These are phyloP conservation scores for Heterodera schachtii DNA, from an alignment of 1,140 invertebrate genomes.

Conservation along the genomic window DNA sequence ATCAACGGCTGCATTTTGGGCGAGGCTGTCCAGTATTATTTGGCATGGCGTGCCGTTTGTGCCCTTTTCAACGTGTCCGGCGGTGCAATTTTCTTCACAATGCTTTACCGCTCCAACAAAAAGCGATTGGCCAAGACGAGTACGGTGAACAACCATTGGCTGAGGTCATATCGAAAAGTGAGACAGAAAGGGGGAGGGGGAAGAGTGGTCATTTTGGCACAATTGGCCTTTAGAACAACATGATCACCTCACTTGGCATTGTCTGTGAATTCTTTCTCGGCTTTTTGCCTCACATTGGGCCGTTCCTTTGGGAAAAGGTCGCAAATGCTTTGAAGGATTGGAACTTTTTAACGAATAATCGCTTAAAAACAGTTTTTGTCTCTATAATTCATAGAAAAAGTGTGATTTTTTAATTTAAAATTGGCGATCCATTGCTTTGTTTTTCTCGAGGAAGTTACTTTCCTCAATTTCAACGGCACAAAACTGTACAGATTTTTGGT, in stretches of 20 bases:
- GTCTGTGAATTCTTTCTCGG: slow-evolving; percentile 29
- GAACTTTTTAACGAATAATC: too few relatives aligned
- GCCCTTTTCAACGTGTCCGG: slow-evolving; percentile 22
- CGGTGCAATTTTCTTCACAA: slow-evolving; percentile 12
- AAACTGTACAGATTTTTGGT: slow-evolving; percentile 20
- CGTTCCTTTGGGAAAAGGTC: slow-evolving; percentile 31
- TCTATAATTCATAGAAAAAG: too few relatives aligned
- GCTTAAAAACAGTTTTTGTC: neutral
- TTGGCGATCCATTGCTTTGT: too few relatives aligned
- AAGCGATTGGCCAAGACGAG: neutral
- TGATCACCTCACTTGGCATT: slow-evolving; percentile 14
- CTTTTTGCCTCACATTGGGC: slow-evolving; percentile 28
- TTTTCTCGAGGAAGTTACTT: too few relatives aligned
- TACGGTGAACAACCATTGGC: slow-evolving; percentile 12
- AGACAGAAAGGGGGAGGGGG: too few relatives aligned
- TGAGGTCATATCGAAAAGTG: neutral
- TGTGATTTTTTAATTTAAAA: too few relatives aligned
- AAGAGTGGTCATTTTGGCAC: neutral
- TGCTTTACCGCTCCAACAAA: slow-evolving; percentile 18
- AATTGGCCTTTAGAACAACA: slow-evolving; percentile 20
- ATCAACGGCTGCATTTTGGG: slow-evolving; percentile 28
- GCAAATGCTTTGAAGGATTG: too few relatives aligned
- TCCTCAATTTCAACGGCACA: neutral
- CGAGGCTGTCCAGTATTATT: slow-evolving; percentile 11
- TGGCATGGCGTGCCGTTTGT: slow-evolving; percentile 21